Evolutionary conservation across 2,797 vertebrate species (phyloP), one percentile per base, ranked within the genome.

Genomic region (Paedocypris micromegethes): DNA sequence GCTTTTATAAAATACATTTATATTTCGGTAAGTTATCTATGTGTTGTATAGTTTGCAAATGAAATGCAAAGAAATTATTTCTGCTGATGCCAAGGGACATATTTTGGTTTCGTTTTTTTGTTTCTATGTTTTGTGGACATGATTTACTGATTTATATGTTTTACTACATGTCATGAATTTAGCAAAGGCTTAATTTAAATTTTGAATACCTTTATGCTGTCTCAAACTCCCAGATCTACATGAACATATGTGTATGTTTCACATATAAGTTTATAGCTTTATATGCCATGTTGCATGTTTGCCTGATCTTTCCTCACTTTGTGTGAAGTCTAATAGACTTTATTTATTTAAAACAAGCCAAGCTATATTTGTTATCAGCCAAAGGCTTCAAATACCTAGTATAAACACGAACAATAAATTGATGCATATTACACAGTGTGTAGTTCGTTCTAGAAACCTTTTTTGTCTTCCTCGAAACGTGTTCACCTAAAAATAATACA

Each of bases 1-100:
- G 40, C 41, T 51, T 68, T 73, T 73, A 58, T 39, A 59, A 68
- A 68, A 52, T 64, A 63, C 39, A 59, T 68, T 5, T 70, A 57
- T 70, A 67, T 61, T 58, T 67, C 64, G 62, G 66, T 69, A 72
- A 56, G 39, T 57, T 48, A 65, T 23, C 23, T 23, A 23, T 8
- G 47, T 53, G 23, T 51, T 37, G 9, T 60, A 52, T 72, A 65
- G 9, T 55, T 47, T 71, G 69, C 59, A 71, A 52, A 46, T 64
- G 64, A 40, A 39, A 46, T 48, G 47, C 5, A 9, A 49, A 45
- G 7, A 38, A 43, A 23, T 23, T 23, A 47, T 47, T 47, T 47
- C 45, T n/a, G 7, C 47, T 46, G 41, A 46, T 50, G 40, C 40
- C 58, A 53, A 42, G 54, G 45, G 52, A 39, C 8, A 43, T 51